phyloP scores from a whole-genome alignment of 2,797 vertebrate genomes.

The Onychomys torridus region DNA sequence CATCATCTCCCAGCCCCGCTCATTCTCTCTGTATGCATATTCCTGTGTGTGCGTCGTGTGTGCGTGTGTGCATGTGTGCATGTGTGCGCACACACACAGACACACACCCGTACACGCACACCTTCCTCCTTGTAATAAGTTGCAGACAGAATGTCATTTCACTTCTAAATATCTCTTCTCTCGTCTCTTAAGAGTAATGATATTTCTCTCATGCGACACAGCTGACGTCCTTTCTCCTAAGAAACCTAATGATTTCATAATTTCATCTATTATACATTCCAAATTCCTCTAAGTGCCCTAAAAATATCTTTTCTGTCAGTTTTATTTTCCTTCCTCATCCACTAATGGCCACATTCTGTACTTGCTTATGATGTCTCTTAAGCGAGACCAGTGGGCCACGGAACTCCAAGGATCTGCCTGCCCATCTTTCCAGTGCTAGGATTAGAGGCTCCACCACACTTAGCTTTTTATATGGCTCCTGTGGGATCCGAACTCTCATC shows the following conservation, averaged over 20 bases:
- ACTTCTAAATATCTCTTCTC: neutral
- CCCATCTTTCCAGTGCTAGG: neutral
- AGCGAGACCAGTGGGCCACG: too few relatives aligned
- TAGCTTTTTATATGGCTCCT: neutral
- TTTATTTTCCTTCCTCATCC: neutral
- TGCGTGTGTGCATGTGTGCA: too few relatives aligned
- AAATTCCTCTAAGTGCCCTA: slow-evolving; percentile 4
- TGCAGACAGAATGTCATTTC: neutral
- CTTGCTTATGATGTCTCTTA: neutral
- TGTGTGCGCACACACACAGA: too few relatives aligned
- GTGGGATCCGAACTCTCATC: neutral
- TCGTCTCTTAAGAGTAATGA: neutral
- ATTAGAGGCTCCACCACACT: neutral
- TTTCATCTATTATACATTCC: neutral
- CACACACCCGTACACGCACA: neutral
- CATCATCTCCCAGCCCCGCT: neutral
- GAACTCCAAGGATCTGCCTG: neutral
- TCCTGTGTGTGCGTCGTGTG: neutral
- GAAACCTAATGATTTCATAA: slow-evolving; percentile 34
- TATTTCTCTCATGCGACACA: neutral
- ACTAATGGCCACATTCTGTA: neutral
- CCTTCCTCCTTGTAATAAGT: neutral
- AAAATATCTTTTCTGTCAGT: neutral
- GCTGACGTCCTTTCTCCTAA: neutral
- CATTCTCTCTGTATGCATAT: neutral